phyloP scores from a whole-genome alignment of 2,113 vertebrate species.

The Desmodus rotundus region DNA sequence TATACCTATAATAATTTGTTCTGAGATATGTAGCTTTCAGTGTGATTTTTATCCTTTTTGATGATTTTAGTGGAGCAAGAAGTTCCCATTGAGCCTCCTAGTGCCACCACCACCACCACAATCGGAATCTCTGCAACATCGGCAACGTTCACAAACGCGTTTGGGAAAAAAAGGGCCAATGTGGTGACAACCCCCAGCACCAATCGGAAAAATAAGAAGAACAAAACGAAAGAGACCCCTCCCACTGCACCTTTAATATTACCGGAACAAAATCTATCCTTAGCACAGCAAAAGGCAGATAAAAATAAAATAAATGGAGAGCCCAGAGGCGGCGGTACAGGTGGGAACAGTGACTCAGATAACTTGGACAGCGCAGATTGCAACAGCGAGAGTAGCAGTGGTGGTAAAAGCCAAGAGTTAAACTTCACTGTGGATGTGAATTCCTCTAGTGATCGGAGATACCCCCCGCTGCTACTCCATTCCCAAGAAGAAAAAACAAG shows the following conservation, averaged over 20 bases:
- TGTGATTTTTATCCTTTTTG: constrained; percentile 49
- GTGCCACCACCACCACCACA: constrained; percentile 98
- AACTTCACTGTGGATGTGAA: constrained; percentile 90
- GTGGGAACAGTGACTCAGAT: constrained; percentile 96
- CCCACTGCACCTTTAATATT: constrained; percentile 93
- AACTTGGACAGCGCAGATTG: constrained; percentile 96
- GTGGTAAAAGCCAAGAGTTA: constrained; percentile 95
- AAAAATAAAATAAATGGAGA: constrained; percentile 98
- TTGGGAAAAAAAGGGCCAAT: constrained; percentile 95
- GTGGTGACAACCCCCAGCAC: constrained; percentile 94
- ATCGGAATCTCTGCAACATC: constrained; percentile 99
- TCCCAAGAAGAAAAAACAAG: constrained; percentile 88
- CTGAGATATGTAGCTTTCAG: constrained; percentile 12
- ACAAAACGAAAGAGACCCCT: constrained; percentile 95
- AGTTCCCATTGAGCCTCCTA: constrained; percentile 97
- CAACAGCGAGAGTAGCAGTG: constrained; percentile 96
- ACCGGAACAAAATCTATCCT: constrained; percentile 94
- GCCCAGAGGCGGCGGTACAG: constrained; percentile 84
- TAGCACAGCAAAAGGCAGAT: constrained; percentile 97
- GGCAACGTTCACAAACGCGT: constrained; percentile 93
- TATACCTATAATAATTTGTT: constrained; percentile 34
- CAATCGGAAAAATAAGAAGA: constrained; percentile 99
- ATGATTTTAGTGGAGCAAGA: constrained; percentile 87
- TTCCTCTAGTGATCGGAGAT: constrained; percentile 85
- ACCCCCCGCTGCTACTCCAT: constrained; percentile 83